Conservation (phyloP, 2,113 vertebrate species). For the Plestiodon gilberti region DNA sequence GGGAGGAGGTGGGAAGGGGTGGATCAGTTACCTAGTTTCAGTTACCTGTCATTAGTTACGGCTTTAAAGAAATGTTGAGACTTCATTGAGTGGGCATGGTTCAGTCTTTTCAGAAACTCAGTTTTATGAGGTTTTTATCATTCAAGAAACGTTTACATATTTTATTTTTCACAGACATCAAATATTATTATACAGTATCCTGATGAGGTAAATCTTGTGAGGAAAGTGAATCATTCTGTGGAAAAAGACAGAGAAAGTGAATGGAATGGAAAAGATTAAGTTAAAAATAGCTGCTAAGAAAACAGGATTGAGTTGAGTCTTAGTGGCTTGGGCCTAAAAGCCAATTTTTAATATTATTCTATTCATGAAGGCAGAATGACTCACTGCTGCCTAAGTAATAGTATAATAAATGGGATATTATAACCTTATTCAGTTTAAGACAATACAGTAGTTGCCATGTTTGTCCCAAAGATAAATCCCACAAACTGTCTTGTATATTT, state of each 20-base stretch:
- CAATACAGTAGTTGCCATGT: neutral
- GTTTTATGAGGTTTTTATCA: neutral
- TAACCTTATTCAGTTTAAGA: neutral
- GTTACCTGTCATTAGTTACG: neutral
- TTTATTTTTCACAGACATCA: neutral
- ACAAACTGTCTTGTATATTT: neutral
- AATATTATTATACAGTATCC: neutral
- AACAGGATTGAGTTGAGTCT: neutral
- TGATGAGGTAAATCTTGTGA: neutral
- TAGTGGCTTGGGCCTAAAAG: neutral
- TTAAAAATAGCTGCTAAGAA: slow-evolving; percentile 12
- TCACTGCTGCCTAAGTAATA: neutral
- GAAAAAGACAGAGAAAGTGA: neutral
- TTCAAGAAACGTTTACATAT: neutral
- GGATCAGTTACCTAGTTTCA: no score
- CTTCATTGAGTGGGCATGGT: neutral
- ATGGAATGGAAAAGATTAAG: neutral
- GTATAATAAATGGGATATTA: neutral
- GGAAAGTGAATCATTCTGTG: slow-evolving; percentile 11
- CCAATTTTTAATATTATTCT: slow-evolving; percentile 5
- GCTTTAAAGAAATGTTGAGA: neutral
- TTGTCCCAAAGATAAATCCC: neutral
- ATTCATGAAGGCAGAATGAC: neutral
- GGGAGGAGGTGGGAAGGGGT: no score
- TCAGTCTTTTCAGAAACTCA: neutral